Evolutionary conservation across 2,888 invertebrate genomes (phyloP).

Genomic region (Ophonus ardosiacus): DNA sequence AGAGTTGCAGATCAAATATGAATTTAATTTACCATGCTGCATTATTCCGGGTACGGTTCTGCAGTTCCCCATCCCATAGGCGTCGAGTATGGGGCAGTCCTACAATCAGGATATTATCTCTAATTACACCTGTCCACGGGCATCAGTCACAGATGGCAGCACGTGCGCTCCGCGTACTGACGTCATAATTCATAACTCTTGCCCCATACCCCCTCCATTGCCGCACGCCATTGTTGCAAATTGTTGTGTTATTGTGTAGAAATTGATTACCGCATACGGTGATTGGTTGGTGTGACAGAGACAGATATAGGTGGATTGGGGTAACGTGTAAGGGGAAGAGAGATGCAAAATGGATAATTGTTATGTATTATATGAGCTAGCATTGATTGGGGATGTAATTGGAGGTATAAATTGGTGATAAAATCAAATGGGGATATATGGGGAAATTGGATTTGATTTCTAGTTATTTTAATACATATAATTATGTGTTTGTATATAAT

Average conservation of each 20-base stretch:
- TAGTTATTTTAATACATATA: constrained; percentile 32
- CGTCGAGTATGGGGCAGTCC: constrained; percentile 26
- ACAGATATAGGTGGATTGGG: neutral
- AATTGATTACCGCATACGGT: constrained; percentile 60
- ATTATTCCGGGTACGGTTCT: neutral
- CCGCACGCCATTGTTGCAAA: constrained; percentile 56
- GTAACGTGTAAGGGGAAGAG: neutral
- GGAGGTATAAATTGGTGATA: constrained; percentile 14
- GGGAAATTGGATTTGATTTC: constrained; percentile 38
- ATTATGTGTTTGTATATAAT: neutral
- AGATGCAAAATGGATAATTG: constrained; percentile 8
- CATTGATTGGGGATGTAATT: constrained; percentile 21
- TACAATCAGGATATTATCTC: constrained; percentile 63
- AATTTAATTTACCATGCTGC: neutral
- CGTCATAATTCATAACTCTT: constrained; percentile 62
- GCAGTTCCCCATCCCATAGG: neutral
- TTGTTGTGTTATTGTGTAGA: constrained; percentile 62
- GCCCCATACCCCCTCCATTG: neutral
- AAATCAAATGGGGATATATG: constrained; percentile 28
- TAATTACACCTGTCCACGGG: constrained; percentile 64
- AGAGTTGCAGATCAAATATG: neutral
- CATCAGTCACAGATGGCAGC: constrained; percentile 63
- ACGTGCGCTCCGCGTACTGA: constrained; percentile 58
- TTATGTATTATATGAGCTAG: constrained; percentile 33
- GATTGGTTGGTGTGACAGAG: constrained; percentile 46